phyloP scores from a whole-genome alignment of 2,113 vertebrate species.

The Anguilla rostrata region DNA sequence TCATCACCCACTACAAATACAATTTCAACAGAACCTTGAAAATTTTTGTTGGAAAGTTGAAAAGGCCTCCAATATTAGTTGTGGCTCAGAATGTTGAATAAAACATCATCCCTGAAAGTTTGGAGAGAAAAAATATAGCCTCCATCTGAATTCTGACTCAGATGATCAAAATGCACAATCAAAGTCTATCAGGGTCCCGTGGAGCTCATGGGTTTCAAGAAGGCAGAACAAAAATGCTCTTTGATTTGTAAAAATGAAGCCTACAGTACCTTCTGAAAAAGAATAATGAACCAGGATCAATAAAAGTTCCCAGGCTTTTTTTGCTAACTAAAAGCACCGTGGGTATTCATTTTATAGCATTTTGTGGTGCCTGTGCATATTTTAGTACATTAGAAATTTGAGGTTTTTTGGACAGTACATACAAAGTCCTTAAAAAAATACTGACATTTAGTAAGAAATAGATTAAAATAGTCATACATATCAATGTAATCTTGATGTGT shows the following conservation, averaged over 20 bases:
- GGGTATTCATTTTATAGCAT: neutral
- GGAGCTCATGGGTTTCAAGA: neutral
- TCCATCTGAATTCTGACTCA: neutral
- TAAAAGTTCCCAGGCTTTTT: neutral
- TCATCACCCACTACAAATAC: neutral
- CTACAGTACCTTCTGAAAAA: neutral
- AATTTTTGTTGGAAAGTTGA: neutral
- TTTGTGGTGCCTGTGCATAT: neutral
- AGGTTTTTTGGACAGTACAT: too few relatives aligned
- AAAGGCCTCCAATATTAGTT: slow-evolving; percentile 19
- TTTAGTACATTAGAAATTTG: neutral
- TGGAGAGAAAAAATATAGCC: slow-evolving; percentile 2
- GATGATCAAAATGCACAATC: neutral
- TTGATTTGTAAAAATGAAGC: neutral
- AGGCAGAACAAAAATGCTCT: neutral
- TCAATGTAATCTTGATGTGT: too few relatives aligned
- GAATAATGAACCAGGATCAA: neutral
- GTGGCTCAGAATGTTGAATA: slow-evolving; percentile 31
- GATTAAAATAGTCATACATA: too few relatives aligned
- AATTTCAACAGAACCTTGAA: neutral
- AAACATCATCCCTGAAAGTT: slow-evolving; percentile 37
- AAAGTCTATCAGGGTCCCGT: neutral
- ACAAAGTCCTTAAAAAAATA: too few relatives aligned
- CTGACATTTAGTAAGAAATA: too few relatives aligned
- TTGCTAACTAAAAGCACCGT: neutral